phyloP scores from a whole-genome alignment of 2,888 invertebrate genomes.

The Theodoxus fluviatilis region DNA sequence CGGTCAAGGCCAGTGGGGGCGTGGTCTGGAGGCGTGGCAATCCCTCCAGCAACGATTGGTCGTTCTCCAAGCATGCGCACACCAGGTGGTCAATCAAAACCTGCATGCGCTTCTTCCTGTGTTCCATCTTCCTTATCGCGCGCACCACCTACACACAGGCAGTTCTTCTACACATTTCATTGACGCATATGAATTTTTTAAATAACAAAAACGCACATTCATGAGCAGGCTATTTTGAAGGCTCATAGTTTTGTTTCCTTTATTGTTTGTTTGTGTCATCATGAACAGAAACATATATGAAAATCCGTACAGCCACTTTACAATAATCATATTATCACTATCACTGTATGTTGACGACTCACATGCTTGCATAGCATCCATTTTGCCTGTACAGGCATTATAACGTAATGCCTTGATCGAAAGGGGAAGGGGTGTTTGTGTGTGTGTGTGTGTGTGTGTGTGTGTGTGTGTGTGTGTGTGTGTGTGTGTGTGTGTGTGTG shows the following conservation, averaged over 20 bases:
- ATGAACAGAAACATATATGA: too few species aligned
- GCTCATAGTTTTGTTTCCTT: too few species aligned
- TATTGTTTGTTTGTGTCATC: too few species aligned
- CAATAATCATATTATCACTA: too few species aligned
- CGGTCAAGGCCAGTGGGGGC: constrained; percentile 29
- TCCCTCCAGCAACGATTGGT: constrained; percentile 37
- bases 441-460: not conserved
- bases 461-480: constrained; percentile 13
- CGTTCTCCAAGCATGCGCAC: constrained; percentile 36
- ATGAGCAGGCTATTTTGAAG: too few species aligned
- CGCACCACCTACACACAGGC: constrained; percentile 33
- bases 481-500: constrained; percentile 20
- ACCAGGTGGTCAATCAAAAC: constrained; percentile 38
- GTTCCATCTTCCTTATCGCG: constrained; percentile 37
- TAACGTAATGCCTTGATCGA: too few species aligned
- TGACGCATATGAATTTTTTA: not conserved
- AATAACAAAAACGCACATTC: too few species aligned
- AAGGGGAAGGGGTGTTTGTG: too few species aligned
- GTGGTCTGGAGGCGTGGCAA: constrained; percentile 34
- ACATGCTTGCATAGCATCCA: too few species aligned
- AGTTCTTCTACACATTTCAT: not conserved
- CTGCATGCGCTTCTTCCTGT: constrained; percentile 39
- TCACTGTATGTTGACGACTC: too few species aligned
- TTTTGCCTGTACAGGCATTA: too few species aligned
- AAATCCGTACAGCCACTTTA: too few species aligned